A percentile compares a stretch with the other conserved stretches of the same genome.
Evolutionary conservation across 2,797 vertebrate genomes (phyloP).

Genomic region (Clarias pachynema): DNA sequence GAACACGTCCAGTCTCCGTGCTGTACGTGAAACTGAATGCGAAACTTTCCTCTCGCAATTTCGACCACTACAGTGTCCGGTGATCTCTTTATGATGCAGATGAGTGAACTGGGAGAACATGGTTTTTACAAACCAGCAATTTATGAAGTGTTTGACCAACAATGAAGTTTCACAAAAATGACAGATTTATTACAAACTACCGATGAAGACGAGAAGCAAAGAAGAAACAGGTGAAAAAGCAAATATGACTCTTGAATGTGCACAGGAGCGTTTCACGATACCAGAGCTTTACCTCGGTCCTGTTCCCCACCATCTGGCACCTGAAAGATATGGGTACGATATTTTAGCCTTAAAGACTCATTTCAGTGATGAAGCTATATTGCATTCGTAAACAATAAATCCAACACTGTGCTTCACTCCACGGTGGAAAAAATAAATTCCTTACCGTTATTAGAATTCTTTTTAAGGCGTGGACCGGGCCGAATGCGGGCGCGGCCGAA

Average conservation of each 20-base stretch:
- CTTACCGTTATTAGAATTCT: constrained; percentile 48
- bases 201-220: background rate
- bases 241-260: too few species aligned
- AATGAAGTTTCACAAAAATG: background rate
- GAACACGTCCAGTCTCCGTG: background rate
- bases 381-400: background rate
- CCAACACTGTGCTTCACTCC: background rate
- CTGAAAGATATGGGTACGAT: constrained; percentile 16
- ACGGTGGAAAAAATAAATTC: constrained; percentile 41
- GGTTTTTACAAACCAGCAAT: background rate
- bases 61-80: background rate
- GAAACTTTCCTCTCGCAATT: background rate
- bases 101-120: background rate
- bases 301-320: constrained; percentile 14
- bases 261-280: background rate
- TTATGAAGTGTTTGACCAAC: background rate
- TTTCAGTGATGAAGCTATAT: background rate
- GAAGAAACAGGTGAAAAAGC: background rate
- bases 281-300: background rate
- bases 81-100: background rate
- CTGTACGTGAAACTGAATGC: background rate
- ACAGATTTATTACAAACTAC: background rate
- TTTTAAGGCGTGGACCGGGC: constrained; percentile 51
- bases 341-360: background rate
- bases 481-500: constrained; percentile 47